These are phyloP conservation scores for Polypterus bichir DNA, from an alignment of 2,113 vertebrate genomes.

Conservation along the genomic window DNA sequence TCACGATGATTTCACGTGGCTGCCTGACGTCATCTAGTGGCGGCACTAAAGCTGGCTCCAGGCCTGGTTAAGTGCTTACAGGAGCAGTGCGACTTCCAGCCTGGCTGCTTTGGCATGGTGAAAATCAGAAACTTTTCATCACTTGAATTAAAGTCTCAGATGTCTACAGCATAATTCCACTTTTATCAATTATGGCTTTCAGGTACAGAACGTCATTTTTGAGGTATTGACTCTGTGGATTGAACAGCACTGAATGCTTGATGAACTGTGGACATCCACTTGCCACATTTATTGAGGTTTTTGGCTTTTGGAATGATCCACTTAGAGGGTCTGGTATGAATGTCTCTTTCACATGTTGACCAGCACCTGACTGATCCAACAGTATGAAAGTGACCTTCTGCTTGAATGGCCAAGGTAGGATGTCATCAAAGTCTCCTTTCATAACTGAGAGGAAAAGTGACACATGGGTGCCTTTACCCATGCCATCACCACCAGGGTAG, in stretches of 20 bases:
- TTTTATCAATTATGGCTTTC: conserved; percentile 10
- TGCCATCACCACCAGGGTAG: conserved; percentile 62
- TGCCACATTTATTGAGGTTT: conserved; percentile 14
- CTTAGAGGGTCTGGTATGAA: conserved; percentile 15
- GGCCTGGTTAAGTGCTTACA: too few relatives aligned
- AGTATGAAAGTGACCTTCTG: conserved; percentile 43
- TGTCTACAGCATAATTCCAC: too few relatives aligned
- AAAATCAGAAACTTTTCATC: too few relatives aligned
- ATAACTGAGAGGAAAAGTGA: conserved; percentile 58
- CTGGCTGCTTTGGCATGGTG: too few relatives aligned
- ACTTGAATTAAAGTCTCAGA: too few relatives aligned
- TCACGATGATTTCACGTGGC: too few relatives aligned
- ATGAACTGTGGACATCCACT: conserved; percentile 19
- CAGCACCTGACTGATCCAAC: conserved; percentile 4
- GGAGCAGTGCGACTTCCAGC: too few relatives aligned
- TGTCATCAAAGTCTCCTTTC: conserved; percentile 51
- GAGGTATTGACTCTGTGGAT: conserved; percentile 3
- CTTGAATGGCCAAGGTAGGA: conserved; percentile 52
- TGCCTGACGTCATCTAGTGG: too few relatives aligned
- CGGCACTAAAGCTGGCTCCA: too few relatives aligned
- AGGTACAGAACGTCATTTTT: conserved; percentile 11
- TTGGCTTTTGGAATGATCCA: conserved; percentile 19
- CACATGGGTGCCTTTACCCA: conserved; percentile 52
- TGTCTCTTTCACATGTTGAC: conserved; percentile 17
- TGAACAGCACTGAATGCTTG: conserved; percentile 6